Evolutionary conservation across 2,888 invertebrate genomes (phyloP).

Genomic region (Lasius fuliginosus): DNA sequence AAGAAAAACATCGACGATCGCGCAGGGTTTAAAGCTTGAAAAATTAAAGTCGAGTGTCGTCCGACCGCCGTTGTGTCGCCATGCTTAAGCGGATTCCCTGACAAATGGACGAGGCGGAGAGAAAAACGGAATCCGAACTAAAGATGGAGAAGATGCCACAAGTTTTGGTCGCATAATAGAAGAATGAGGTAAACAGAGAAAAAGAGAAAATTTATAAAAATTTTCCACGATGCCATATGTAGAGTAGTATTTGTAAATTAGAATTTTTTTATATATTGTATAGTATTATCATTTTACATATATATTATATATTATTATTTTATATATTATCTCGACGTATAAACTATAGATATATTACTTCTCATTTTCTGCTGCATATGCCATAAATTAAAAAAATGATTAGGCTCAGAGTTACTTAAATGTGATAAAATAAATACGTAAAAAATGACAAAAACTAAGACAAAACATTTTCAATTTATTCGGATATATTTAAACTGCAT

Average conservation of each 20-base stretch:
- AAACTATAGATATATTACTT: background rate
- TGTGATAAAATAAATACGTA: background rate
- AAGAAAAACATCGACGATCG: constrained; percentile 75
- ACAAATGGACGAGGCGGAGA: constrained; percentile 73
- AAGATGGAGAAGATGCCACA: constrained; percentile 19
- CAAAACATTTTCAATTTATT: background rate
- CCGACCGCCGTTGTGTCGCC: constrained; percentile 63
- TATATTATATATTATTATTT: no score
- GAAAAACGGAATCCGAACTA: background rate
- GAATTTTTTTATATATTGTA: background rate
- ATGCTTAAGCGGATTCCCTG: constrained; percentile 74
- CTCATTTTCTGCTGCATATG: background rate
- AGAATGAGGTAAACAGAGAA: background rate
- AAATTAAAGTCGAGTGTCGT: constrained; percentile 80
- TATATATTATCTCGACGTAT: background rate
- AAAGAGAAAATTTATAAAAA: background rate
- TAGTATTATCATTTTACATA: no score
- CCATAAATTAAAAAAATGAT: background rate
- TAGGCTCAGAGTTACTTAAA: background rate
- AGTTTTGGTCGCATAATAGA: constrained; percentile 1
- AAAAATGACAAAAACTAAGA: background rate
- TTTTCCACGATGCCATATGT: background rate
- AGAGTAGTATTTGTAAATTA: background rate
- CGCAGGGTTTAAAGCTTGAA: constrained; percentile 77
- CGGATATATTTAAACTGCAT: background rate